Conservation (phyloP, 2,888 invertebrate genomes). For the Amphipoea oculea region DNA sequence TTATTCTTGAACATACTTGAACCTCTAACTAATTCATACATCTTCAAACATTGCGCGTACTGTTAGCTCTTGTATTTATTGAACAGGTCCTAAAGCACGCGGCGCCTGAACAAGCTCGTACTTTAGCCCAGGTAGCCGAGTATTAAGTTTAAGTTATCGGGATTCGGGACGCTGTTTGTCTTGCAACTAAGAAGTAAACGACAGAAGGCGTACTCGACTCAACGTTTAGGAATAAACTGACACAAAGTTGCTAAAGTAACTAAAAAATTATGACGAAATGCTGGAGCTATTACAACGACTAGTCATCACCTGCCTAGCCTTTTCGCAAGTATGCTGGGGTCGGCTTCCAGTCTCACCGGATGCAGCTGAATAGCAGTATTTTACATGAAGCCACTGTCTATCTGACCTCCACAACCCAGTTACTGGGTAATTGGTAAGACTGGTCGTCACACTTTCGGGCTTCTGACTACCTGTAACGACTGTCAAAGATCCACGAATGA, state of each 20-base stretch:
- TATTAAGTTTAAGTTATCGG: conserved; percentile 54
- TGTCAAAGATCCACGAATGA: no score
- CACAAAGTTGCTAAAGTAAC: background rate
- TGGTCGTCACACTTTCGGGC: no score
- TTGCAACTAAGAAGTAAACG: background rate
- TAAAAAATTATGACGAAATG: no score
- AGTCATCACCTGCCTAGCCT: no score
- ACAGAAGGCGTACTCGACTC: conserved; percentile 15
- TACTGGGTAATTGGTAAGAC: no score
- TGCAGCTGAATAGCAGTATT: no score
- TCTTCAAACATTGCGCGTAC: conserved; percentile 9
- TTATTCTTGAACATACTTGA: background rate
- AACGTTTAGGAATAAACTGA: background rate
- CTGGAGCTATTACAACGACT: no score
- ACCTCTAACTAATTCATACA: conserved; percentile 25
- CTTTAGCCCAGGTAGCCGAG: conserved; percentile 43
- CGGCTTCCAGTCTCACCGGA: no score
- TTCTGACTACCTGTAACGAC: no score
- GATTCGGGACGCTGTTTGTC: conserved; percentile 51
- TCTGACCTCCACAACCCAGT: no score
- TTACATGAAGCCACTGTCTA: no score
- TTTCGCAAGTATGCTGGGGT: no score
- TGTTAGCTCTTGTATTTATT: conserved; percentile 37
- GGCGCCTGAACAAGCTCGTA: conserved; percentile 44
- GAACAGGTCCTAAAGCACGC: conserved; percentile 23